phyloP scores from a whole-genome alignment of 2,797 vertebrate genomes.

The Eulemur coronatus region DNA sequence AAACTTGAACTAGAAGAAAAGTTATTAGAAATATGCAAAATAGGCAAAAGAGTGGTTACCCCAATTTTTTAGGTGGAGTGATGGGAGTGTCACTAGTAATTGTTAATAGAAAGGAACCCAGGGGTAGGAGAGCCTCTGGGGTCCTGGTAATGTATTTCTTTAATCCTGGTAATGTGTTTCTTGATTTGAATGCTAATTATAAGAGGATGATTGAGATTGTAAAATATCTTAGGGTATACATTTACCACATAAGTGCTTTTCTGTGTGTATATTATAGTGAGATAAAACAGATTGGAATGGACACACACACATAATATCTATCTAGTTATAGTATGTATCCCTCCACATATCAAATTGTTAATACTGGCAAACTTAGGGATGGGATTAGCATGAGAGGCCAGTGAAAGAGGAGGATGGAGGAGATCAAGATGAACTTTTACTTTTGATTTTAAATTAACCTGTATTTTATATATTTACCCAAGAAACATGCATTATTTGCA shows the following conservation, averaged over 20 bases:
- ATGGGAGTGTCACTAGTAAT: not conserved
- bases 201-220: not conserved
- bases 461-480: not conserved
- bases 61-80: not conserved
- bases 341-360: not conserved
- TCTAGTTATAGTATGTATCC: not conserved
- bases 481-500: not conserved
- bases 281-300: not conserved
- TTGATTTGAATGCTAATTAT: not conserved
- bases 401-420: not conserved
- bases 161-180: not conserved
- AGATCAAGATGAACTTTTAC: not conserved
- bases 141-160: not conserved
- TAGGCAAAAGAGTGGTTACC: not conserved
- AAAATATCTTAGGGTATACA: not conserved
- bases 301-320: not conserved
- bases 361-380: not conserved
- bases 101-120: not conserved
- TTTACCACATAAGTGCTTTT: not conserved
- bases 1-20: not conserved
- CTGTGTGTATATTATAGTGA: not conserved
- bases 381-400: not conserved
- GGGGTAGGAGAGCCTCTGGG: not conserved
- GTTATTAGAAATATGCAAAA: not conserved
- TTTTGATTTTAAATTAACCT: conserved; percentile 28